Percentiles rank a stretch among this genome's conserved stretches.
phyloP scores from a whole-genome alignment of 2,888 invertebrate genomes.

The Antheraea yamamai region DNA sequence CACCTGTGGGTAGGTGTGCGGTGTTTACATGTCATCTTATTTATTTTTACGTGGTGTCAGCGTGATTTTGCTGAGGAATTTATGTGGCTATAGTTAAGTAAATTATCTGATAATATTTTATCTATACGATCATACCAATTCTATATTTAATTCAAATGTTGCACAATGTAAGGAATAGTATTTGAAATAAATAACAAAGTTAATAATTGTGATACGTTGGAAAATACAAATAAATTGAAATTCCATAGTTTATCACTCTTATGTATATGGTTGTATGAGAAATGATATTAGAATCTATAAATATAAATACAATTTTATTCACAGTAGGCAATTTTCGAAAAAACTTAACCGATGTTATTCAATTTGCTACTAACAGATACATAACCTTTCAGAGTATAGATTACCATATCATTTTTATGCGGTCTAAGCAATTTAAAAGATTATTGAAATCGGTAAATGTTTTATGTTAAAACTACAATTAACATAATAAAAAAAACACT shows the following conservation, averaged over 20 bases:
- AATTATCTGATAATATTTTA: background rate
- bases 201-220: too few species aligned
- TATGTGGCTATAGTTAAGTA: background rate
- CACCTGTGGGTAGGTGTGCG: conserved; percentile 12
- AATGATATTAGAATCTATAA: background rate
- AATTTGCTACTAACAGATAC: too few species aligned
- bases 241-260: background rate
- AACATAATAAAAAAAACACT: too few species aligned
- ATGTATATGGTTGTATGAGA: background rate
- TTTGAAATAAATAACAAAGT: too few species aligned
- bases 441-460: too few species aligned
- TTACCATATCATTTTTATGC: too few species aligned
- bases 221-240: background rate
- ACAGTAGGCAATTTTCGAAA: too few species aligned
- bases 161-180: background rate
- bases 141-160: background rate
- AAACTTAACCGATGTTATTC: too few species aligned
- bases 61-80: background rate
- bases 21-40: background rate
- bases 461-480: too few species aligned
- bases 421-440: too few species aligned
- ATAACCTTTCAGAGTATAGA: too few species aligned
- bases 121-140: background rate
- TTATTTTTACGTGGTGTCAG: background rate
- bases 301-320: too few species aligned